Evolutionary conservation across 2,113 vertebrate genomes (phyloP).

Genomic region (Percina caprodes): DNA sequence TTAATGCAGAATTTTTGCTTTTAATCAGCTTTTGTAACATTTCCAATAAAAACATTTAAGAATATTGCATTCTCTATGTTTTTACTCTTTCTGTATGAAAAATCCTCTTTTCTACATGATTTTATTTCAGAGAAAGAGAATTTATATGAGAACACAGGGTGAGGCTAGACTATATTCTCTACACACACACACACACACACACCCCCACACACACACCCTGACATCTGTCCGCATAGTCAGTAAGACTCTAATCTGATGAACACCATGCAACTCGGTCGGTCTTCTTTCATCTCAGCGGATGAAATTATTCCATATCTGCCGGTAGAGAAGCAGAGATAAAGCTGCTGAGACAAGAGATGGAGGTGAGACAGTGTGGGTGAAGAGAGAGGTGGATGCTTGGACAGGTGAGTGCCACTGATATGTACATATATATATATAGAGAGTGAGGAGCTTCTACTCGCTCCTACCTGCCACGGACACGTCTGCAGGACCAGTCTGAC

Average conservation of each 20-base stretch:
- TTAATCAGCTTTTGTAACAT: background rate
- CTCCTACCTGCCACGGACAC: background rate
- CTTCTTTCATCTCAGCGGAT: slow-evolving; percentile 35
- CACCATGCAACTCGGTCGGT: slow-evolving; percentile 10
- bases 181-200: background rate
- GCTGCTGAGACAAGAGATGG: background rate
- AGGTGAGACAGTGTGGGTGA: background rate
- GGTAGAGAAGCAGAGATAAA: background rate
- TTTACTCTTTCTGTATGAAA: background rate
- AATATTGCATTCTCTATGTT: background rate
- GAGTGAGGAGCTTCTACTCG: background rate
- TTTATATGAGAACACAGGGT: background rate
- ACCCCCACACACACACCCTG: background rate
- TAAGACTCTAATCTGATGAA: slow-evolving; percentile 41
- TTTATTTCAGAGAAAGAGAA: background rate
- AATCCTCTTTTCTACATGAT: background rate
- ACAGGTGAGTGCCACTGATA: slow-evolving; percentile 16
- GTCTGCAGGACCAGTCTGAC: slow-evolving; percentile 9
- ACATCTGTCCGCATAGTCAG: no score
- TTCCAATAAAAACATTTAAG: background rate
- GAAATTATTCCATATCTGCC: slow-evolving; percentile 21
- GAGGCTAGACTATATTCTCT: slow-evolving; percentile 10
- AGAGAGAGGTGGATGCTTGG: background rate
- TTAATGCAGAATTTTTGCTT: background rate
- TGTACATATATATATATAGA: no score